phyloP scores from a whole-genome alignment of 2,113 vertebrate species.

The Hoplias malabaricus region DNA sequence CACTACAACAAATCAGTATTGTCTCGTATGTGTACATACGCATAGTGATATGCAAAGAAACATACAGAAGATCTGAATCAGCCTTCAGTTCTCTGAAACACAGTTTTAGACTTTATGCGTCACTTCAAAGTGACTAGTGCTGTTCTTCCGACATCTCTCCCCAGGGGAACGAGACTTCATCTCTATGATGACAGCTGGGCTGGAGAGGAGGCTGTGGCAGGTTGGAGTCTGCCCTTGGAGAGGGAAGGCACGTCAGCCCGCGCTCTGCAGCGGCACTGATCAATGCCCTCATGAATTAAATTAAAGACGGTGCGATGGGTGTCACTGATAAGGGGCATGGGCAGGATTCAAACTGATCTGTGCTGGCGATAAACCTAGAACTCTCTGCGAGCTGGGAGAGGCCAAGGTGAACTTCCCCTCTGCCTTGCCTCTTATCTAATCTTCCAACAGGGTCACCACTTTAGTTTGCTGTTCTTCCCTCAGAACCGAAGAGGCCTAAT shows the following conservation, averaged over 20 bases:
- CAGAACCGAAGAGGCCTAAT: constrained; percentile 28
- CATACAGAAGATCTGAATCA: constrained; percentile 1
- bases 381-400: constrained; percentile 4
- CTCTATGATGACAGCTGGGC: constrained; percentile 32
- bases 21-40: neutral
- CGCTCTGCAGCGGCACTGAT: constrained; percentile 7
- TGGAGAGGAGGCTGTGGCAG: constrained; percentile 8
- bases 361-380: constrained; percentile 32
- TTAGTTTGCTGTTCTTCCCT: constrained; percentile 32
- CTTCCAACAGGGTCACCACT: constrained; percentile 29
- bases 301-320: constrained; percentile 42
- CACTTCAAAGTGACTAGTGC: constrained; percentile 44
- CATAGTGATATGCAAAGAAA: constrained; percentile 13
- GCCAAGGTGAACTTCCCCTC: constrained; percentile 44
- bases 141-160: constrained; percentile 35
- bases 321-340: constrained; percentile 35
- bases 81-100: constrained; percentile 16
- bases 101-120: constrained; percentile 31
- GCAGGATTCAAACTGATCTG: constrained; percentile 30
- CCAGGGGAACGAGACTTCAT: constrained; percentile 25
- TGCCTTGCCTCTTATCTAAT: constrained; percentile 21
- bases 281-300: constrained; percentile 53
- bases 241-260: constrained; percentile 15
- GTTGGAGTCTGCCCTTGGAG: constrained; percentile 37
- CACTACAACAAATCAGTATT: neutral